Percentiles rank a stretch among this genome's conserved stretches.
phyloP scores from a whole-genome alignment of 2,113 vertebrate species.

The Clarias macrocephalus region DNA sequence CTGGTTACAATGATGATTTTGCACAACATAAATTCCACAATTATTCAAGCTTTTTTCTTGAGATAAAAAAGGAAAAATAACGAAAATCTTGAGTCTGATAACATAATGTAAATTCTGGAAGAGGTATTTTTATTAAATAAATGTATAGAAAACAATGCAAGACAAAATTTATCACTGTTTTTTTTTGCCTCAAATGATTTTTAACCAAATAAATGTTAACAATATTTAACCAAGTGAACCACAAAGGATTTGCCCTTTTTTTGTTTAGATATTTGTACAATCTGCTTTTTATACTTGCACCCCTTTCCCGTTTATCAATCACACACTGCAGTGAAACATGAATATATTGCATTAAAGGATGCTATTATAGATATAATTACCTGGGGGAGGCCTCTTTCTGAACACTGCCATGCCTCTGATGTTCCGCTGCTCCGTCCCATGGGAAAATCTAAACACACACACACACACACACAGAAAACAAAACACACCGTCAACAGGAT shows the following conservation, averaged over 20 bases:
- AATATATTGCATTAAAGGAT: background rate
- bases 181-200: background rate
- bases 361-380: constrained; percentile 52
- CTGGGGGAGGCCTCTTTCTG: constrained; percentile 76
- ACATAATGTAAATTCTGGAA: background rate
- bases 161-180: background rate
- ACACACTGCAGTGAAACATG: background rate
- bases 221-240: background rate
- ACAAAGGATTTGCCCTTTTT: background rate
- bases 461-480: constrained; percentile 32
- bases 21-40: background rate
- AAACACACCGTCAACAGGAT: constrained; percentile 55
- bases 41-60: background rate
- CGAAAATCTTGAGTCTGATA: background rate
- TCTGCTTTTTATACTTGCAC: background rate
- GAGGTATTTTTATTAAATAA: background rate
- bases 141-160: background rate
- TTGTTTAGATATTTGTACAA: background rate
- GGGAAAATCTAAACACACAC: constrained; percentile 67
- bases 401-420: constrained; percentile 74
- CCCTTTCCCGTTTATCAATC: background rate
- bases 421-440: constrained; percentile 71
- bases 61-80: background rate
- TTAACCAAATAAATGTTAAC: background rate
- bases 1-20: background rate